Base-by-base conservation (phyloP, 1,140 invertebrate species). In the Stegodyphus mimosarum region DNA sequence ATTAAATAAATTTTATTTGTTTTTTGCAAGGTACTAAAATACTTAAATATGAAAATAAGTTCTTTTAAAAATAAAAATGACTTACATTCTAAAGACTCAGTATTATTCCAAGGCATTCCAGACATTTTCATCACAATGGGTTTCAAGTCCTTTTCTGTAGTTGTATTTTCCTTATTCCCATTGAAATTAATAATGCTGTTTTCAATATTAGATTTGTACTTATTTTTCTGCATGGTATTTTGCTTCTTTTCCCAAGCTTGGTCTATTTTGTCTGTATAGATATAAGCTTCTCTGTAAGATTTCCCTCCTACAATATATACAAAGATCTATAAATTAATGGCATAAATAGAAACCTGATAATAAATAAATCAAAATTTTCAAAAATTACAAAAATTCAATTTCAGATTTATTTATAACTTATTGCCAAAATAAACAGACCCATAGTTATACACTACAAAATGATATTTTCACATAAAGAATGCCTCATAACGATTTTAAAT, bases 241-340 rank as follows among this genome's bases (percentile, higher is more conserved):
- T 77, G 83, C 18, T 87, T 80, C 17, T 74, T 33, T 69, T 89
- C 76, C 64, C 90, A 89, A 67, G 88, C 86, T 67, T 79, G 72
- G n/a, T 87, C 81, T 7, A 55, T n/a, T 49, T 79, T 76, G 52
- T 87, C 87, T 74, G 79, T 83, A 88, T 91, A 91, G 73, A 92
- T 90, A 87, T 91, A 92, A 10, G 90, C 90, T 86, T 92, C 91
- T 69, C 90, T 88, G 83, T 91, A 91, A 53, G 89, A 78, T 72
- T 89, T 89, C 0, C 76, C 76, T 66, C 76, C 84, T 86, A 48
- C 10, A 64, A 79, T 69, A 49, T 10, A 76, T 11, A 64, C 5
- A 76, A 50, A 1, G 33, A 33, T 33, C 33, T 33, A 33, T 33
- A 33, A 33, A 33, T 33, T 33, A 33, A 33, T 33, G 33, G 1